Base-by-base conservation (phyloP, 2,113 vertebrate species). In the Tragelaphus scriptus region DNA sequence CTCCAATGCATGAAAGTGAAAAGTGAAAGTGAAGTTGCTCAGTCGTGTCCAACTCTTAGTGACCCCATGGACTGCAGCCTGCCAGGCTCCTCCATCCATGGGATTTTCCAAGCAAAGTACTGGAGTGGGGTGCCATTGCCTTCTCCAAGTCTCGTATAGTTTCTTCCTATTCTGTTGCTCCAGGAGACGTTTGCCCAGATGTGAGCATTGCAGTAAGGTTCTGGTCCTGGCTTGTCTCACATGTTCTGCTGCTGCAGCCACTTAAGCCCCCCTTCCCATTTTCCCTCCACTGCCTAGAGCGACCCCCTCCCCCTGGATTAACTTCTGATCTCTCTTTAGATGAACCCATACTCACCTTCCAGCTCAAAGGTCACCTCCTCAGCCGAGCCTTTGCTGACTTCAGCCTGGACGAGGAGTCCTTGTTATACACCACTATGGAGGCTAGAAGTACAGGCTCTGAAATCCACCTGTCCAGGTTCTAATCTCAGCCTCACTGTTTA, bases 271-370 rank as follows among this genome's bases (percentile, higher is more conserved):
- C 6, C 44, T 61, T 2, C 5, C n/a, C 1, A 1, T 40, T 16
- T 32, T 16, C n/a, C 19, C 36, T 49, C 5, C 14, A 84, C 59
- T 90, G 36, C 53, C 15, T 77, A 6, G 5, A 75, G 51, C 0
- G 5, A 19, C 44, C 28, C 32, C 28, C 6, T 58, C 6, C 17
- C 5, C 3, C 0, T 2, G 16, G 17, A 15, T 49, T 51, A 28
- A 71, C 28, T 61, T 87, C 36, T 61, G 16, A 44, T 49, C 44
- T 89, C 9, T 88, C n/a, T 81, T 71, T 55, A 32, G 79, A 65
- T 49, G 25, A 53, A 59, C 28, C 55, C 12, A 23, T 32, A 25
- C 30, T 85, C 25, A 14, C n/a, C 19, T 95, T 92, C 90, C 7
- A 97, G 32, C 21, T 47, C 71, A 12, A 36, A n/a, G 4, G 13